Base-by-base conservation (phyloP, 2,888 invertebrate species). In the Hypselothyrea guttata region DNA sequence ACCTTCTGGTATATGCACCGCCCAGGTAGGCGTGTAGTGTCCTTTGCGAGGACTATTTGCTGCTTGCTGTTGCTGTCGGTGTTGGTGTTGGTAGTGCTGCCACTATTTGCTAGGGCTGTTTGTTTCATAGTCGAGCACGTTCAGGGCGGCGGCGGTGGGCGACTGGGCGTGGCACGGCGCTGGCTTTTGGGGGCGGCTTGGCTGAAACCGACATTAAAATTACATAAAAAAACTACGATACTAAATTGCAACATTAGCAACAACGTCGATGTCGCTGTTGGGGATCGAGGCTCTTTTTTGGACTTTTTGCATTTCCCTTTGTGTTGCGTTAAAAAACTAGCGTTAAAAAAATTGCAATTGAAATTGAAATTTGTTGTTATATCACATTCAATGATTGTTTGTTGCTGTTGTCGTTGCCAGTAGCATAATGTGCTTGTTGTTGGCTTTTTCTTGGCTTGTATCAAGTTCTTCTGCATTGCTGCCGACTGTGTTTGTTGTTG, bases 11-110 rank as follows among this genome's bases (percentile, higher is more conserved):
- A 97, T 93, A 87, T 95, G 94, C 58, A 96, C 94, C 64, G 96
- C 97, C 95, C 96, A 96, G 90, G 95, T 95, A 89, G 95, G 94
- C 68, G 95, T 94, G 89, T 93, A 96, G 88, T 94, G 93, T 7
- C 87, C n/a, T 16, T 55, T 63, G 7, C 57, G 22, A 4, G 22
- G 3, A 22, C 22, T 5, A 22, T 22, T 22, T 51, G 16, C 61
- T 52, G 30, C 27, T n/a, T 34, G 37, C 41, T 57, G 18, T 38
- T 18, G 18, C 28, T 44, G 41, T 33, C 49, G 15, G 58, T 52
- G 30, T 31, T 34, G 38, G 34, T 54, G 13, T 34, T 16, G 33
- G 28, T 40, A 15, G 34, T 34, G 27, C 49, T 42, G 11, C 30
- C 28, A 8, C 52, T 30, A 16, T 35, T n/a, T n/a, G n/a, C n/a